Evolutionary conservation across 2,113 vertebrate genomes (phyloP), one percentile per base, ranked within the genome.

Genomic region (Urocolius indicus): DNA sequence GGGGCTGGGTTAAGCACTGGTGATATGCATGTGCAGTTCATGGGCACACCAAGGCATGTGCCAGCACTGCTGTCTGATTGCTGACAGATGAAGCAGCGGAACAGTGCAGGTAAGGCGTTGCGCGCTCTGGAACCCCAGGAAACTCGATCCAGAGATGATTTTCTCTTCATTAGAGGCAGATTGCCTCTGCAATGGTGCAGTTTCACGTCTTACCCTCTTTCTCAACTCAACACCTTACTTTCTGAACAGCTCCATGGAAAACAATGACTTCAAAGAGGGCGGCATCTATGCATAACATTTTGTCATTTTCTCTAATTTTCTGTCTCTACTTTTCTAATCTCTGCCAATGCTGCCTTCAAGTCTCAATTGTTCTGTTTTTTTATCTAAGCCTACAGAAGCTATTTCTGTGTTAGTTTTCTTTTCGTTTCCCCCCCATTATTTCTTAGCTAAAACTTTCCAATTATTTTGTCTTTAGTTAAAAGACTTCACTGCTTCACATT

Each of bases 391-490:
- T 77, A 77, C 90, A 94, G 72, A 88, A 93, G 48, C 36, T 80
- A 82, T 94, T 97, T 90, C 87, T 74, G 27, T 48, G 32, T 43
- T 51, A 93, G 91, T 62, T 41, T 74, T 97, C 84, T 59, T 78
- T 86, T 97, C 90, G 93, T 91, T 95, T 95, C 48, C 55, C 38
- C n/a, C 38, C 62, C 46, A 84, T 95, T 93, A 97, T 95, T 97
- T 94, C 90, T 96, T 72, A 90, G 87, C 78, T 93, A 88, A 93
- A 95, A 97, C 51, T 95, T 96, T 86, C 72, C 89, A 95, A 90
- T 95, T 96, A 94, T 91, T 95, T 95, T 95, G 58, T 89, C 87
- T 87, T 94, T 95, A 95, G 55, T 96, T 94, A 84, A 96, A 97
- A 95, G 94, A 69, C 75, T 94, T 94, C 9, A 9, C 84, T 74